Evolutionary conservation across 2,797 vertebrate species (phyloP).

Genomic region (Phataginus tetradactyla): DNA sequence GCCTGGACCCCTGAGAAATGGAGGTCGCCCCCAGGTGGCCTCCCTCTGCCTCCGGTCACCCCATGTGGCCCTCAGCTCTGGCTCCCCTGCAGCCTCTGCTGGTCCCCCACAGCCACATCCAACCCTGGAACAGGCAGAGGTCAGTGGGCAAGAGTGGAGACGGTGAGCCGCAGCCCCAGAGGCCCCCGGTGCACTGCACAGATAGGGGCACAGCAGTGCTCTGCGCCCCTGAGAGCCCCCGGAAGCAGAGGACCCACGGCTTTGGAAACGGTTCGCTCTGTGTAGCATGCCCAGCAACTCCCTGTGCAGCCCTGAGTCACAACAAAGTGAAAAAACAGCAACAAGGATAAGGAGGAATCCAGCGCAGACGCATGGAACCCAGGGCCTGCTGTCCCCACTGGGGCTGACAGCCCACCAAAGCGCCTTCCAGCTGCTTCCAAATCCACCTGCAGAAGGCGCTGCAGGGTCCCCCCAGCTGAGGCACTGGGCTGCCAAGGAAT

Average conservation of each 20-base stretch:
- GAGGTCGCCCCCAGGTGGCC: accelerated
- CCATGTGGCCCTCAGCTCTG: not conserved
- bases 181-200: too few relatives aligned
- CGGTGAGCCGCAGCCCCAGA: too few relatives aligned
- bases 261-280: accelerated
- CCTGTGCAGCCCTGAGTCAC: not conserved
- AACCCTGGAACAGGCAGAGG: not conserved
- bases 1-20: not conserved
- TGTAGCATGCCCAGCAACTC: not conserved
- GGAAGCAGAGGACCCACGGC: too few relatives aligned
- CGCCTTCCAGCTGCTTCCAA: not conserved
- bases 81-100: not conserved
- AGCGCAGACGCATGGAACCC: accelerated
- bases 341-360: not conserved
- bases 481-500: accelerated
- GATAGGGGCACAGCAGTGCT: too few relatives aligned
- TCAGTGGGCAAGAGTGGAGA: accelerated
- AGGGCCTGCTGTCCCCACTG: accelerated
- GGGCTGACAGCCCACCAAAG: accelerated
- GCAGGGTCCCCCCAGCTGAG: not conserved
- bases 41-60: not conserved
- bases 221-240: not conserved
- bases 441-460: not conserved
- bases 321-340: not conserved
- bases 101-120: not conserved